Evolutionary conservation across 2,797 vertebrate genomes (phyloP), one percentile per base, ranked within the genome.

Genomic region (Tinamus major): DNA sequence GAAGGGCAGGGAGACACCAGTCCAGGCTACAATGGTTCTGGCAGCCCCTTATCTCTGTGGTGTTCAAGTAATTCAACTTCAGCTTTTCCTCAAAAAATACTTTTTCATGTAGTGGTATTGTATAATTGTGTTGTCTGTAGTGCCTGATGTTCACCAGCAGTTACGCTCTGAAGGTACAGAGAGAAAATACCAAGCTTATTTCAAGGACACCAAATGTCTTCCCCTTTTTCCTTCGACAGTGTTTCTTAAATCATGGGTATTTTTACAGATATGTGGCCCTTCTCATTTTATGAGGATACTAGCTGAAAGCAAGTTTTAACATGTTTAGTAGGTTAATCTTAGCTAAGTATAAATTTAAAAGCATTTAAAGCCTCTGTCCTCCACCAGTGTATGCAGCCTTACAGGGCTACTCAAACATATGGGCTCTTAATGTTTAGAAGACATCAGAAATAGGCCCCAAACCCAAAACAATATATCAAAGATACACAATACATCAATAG

Each of bases 281-380:
- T 29, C 59, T 78, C 37, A 13, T 51, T 89, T 92, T 80, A 35
- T 29, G 79, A 42, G 62, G 37, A 55, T 46, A 76, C 13, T 55
- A 86, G 42, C 59, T 78, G 76, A 94, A 91, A 87, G 18, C 37
- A 72, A 59, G 14, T 69, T 61, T 83, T 85, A 85, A 70, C 75
- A 29, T 20, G 51, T 42, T 78, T 64, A 68, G 53, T 10, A 80
- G 49, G 29, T 41, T 91, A 6, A 4, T 83, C 91, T 90, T 85
- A 86, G 48, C 59, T 75, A 69, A 94, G 87, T 83, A 13, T 42
- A 72, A 59, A 16, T 72, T 56, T 83, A 80, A 87, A 70, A 78
- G n/a, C 26, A 55, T 44, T 75, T 65, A 69, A 58, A 10, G 80
- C 44, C 33, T 41, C 89, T 6, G 3, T 85, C 89, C 92, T 85